These are phyloP conservation scores for Cyclura pinguis DNA, from an alignment of 2,797 vertebrate species.

Conservation along the genomic window DNA sequence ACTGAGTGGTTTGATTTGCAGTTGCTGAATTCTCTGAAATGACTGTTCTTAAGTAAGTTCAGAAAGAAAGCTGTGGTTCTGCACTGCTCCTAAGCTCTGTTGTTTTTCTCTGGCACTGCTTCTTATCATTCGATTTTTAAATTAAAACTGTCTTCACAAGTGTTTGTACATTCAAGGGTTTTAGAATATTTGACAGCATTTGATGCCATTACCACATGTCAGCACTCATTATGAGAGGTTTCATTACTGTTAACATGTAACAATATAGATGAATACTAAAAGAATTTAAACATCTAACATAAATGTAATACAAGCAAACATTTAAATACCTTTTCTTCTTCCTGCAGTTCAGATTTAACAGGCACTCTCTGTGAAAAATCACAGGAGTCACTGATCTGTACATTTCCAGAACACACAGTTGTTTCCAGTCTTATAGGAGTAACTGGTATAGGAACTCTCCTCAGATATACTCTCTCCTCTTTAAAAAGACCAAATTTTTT, in stretches of 20 bases:
- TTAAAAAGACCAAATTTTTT: constrained; percentile 77
- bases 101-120: no score
- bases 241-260: neutral
- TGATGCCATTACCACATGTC: neutral
- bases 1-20: no score
- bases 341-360: constrained; percentile 51
- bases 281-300: constrained; percentile 2
- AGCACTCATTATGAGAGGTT: neutral
- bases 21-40: no score
- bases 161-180: neutral
- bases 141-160: neutral
- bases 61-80: no score
- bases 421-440: constrained; percentile 43
- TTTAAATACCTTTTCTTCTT: constrained; percentile 74
- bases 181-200: neutral
- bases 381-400: constrained; percentile 54
- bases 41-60: no score
- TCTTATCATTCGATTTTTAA: neutral
- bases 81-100: no score
- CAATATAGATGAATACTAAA: neutral
- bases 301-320: constrained; percentile 21
- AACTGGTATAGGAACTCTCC: constrained; percentile 68
- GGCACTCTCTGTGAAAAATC: constrained; percentile 30
- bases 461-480: constrained; percentile 79
- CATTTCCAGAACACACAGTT: constrained; percentile 53